Conservation (phyloP, 2,888 invertebrate species). For the Andrena chrysosceles region DNA sequence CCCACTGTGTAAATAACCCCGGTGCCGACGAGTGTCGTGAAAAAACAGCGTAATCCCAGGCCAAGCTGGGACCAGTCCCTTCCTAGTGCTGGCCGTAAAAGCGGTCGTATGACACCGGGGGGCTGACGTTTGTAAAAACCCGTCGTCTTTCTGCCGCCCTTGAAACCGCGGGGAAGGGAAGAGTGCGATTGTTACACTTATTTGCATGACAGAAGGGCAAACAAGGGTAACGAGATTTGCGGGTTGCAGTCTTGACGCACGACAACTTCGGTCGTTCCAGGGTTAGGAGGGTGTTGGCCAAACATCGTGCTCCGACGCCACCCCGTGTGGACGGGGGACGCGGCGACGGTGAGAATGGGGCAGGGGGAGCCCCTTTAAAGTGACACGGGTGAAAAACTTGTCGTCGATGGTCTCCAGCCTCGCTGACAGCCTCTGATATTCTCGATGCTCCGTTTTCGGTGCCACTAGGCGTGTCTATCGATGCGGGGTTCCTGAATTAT, state of each 20-base stretch:
- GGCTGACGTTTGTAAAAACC: constrained; percentile 23
- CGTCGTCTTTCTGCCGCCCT: constrained; percentile 12
- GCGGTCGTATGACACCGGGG: constrained; percentile 11
- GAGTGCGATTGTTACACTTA: constrained; percentile 76
- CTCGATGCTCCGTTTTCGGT: constrained; percentile 15
- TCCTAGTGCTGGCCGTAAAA: constrained; percentile 27
- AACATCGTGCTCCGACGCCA: constrained; percentile 71
- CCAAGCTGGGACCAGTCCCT: constrained; percentile 13
- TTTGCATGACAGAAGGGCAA: constrained; percentile 82
- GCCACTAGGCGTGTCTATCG: not conserved
- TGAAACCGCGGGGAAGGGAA: constrained; percentile 35
- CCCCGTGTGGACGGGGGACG: constrained; percentile 15
- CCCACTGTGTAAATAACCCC: constrained; percentile 38
- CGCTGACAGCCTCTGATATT: constrained; percentile 15
- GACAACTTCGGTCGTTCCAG: constrained; percentile 63
- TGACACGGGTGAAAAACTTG: constrained; percentile 65
- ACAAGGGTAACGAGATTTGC: constrained; percentile 79
- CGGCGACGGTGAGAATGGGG: constrained; percentile 21
- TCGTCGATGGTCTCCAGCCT: constrained; percentile 26
- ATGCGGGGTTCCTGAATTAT: not conserved
- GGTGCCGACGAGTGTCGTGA: constrained; percentile 16
- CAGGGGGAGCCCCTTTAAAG: constrained; percentile 46
- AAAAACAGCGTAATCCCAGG: constrained; percentile 54
- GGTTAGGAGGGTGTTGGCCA: constrained; percentile 71
- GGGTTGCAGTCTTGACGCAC: constrained; percentile 65